Base-by-base conservation (phyloP, 1,140 invertebrate species). In the Mactra quadrangularis region DNA sequence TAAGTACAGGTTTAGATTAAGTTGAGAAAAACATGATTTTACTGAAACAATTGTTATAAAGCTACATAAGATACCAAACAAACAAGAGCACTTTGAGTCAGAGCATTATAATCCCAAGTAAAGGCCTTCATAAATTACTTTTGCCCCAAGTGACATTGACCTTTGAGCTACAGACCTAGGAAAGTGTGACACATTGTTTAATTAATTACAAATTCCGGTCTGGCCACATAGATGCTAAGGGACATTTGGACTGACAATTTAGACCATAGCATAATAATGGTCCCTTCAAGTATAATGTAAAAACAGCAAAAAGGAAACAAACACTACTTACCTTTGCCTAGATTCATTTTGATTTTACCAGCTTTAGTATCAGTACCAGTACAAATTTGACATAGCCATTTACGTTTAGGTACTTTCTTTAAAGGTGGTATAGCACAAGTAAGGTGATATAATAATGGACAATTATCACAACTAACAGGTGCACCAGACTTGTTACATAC, bases 381-480 rank as follows among this genome's bases (percentile, higher is more conserved):
- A 79, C 90, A 91, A 3, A 88, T 79, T 52, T 90, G 89, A 83
- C 90, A 91, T 55, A 90, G 72, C 93, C 93, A 93, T 57, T 89
- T 89, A 6, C 91, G 90, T 53, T 97, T 98, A 0, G 98, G 98
- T 93, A 99, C 96, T 64, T 97, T 95, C 17, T 96, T 96, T 7
- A 99, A 93, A 19, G 97, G 97, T 27, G 98, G 98, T 90, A 97
- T 96, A 57, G 99, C 94, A 94, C 98, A 99, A 59, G 96, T 96
- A 60, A 99, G 93, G 94, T 99, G 98, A 94, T 99, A 99, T 92
- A 97, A 96, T 35, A 97, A 94, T 87, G 96, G 96, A 91, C 98
- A 99, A 0, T 96, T 97, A 92, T 99, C 98, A 94, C 98, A 99
- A 89, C 97, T 97, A 0, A 97, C 96, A 85, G 99, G 94, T 70